Base-by-base conservation (phyloP, 2,888 invertebrate species). In the Drosophila buzzatii region DNA sequence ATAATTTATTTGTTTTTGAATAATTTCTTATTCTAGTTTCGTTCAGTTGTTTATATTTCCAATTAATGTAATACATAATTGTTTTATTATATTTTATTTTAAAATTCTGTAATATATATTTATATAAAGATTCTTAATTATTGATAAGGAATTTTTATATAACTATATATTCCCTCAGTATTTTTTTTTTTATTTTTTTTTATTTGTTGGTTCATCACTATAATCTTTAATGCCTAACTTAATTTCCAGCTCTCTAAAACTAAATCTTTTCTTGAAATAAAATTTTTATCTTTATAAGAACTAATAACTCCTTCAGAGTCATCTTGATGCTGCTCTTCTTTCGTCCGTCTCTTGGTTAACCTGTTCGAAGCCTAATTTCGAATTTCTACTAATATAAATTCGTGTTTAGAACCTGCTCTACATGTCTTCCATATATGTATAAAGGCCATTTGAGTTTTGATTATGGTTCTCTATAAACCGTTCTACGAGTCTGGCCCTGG, bases 401-500 rank as follows among this genome's bases (percentile, higher is more conserved):
- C 18, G 10, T 27, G 10, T 14, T 61, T 14, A 2, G 18, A 27
- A 14, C 23, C 14, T 35, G 20, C 33, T n/a, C n/a, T 61, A 14
- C 6, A 53, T 7, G 18, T 53, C 4, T n/a, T 10, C 45, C 7
- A n/a, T 41, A 8, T 7, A 41, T 44, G 8, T 44, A 3, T 58
- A 58, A 8, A 16, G 23, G 10, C 16, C 31, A 16, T 52, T 76
- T 62, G 35, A 59, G 12, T 53, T 63, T 72, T 68, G 37, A 45
- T 31, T 10, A n/a, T 62, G 39, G 39, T 27, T 56, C 10, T 37
- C 39, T 23, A 20, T 5, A 37, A 27, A 37, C n/a, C 35, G n/a
- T 71, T 76, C 42, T 45, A 55, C 41, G 27, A 45, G 52, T 57
- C 39, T 49, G 47, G 52, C 60, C 59, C 16, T 71, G 57, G 71